phyloP scores from a whole-genome alignment of 2,113 vertebrate species.

The Argyrosomus japonicus region DNA sequence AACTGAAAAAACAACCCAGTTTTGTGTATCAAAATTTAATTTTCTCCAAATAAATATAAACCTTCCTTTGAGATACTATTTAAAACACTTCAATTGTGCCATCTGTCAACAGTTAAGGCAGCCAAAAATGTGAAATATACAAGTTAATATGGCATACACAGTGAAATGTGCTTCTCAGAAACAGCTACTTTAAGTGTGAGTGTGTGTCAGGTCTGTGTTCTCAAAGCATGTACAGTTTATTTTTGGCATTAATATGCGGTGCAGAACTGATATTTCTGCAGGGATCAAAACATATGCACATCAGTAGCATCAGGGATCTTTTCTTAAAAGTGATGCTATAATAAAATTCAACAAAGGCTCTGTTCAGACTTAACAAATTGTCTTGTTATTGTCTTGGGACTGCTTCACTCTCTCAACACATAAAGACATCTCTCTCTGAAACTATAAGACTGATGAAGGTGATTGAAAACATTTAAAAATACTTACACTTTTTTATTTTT shows the following conservation, averaged over 20 bases:
- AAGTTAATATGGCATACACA: conserved; percentile 13
- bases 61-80: conserved; percentile 4
- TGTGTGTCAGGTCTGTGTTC: background rate
- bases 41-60: conserved; percentile 3
- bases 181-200: background rate
- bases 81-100: conserved; percentile 8
- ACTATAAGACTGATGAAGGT: background rate
- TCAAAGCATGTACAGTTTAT: background rate
- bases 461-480: background rate
- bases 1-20: background rate
- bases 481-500: background rate
- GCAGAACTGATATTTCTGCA: conserved; percentile 3
- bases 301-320: background rate
- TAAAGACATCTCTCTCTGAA: background rate
- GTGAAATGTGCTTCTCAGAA: background rate
- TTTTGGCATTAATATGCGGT: conserved; percentile 7
- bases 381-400: background rate
- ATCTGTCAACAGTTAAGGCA: conserved; percentile 26
- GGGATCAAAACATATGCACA: conserved; percentile 1
- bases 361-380: conserved; percentile 1
- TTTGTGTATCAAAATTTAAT: conserved; percentile 27
- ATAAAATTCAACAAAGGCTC: conserved; percentile 11
- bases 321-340: background rate
- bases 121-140: conserved; percentile 21
- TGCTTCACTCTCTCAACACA: background rate